Conservation (phyloP, 1,140 invertebrate species). For the Zelostemma sp. region DNA sequence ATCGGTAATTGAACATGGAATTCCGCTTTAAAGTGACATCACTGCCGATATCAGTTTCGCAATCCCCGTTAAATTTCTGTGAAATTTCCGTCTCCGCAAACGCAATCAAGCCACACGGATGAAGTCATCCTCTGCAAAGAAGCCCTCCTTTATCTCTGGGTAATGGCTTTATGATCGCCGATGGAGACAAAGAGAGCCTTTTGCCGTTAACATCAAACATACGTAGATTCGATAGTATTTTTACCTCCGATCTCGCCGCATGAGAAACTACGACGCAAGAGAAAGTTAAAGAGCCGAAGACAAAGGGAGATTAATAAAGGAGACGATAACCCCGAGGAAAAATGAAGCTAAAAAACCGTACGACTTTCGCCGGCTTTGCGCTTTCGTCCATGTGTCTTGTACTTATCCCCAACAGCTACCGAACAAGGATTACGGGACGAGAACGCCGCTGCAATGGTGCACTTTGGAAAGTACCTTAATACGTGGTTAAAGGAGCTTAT, state of each 20-base stretch:
- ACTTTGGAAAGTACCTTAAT: slow-evolving; percentile 29
- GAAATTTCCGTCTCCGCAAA: slow-evolving; percentile 24
- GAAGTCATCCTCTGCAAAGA: neutral
- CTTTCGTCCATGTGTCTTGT: neutral
- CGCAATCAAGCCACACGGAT: slow-evolving; percentile 10
- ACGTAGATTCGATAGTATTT: neutral
- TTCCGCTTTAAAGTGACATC: neutral
- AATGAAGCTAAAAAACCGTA: neutral
- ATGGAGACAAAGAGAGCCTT: slow-evolving; percentile 23
- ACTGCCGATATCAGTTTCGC: neutral
- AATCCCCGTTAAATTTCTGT: slow-evolving; percentile 9
- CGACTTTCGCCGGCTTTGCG: slow-evolving; percentile 1
- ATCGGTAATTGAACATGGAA: too few relatives aligned
- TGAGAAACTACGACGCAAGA: slow-evolving; percentile 14
- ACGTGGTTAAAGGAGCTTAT: slow-evolving; percentile 17
- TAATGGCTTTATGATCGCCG: slow-evolving; percentile 37
- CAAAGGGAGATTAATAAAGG: slow-evolving; percentile 6
- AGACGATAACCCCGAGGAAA: neutral
- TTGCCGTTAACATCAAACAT: neutral
- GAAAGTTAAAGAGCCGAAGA: slow-evolving; percentile 14
- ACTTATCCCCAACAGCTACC: slow-evolving; percentile 23
- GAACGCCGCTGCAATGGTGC: slow-evolving; percentile 27
- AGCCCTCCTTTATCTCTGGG: neutral
- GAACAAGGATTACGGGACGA: slow-evolving; percentile 23
- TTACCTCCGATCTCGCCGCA: neutral